Conservation (phyloP, 2,797 vertebrate genomes). For the Artibeus lituratus region DNA sequence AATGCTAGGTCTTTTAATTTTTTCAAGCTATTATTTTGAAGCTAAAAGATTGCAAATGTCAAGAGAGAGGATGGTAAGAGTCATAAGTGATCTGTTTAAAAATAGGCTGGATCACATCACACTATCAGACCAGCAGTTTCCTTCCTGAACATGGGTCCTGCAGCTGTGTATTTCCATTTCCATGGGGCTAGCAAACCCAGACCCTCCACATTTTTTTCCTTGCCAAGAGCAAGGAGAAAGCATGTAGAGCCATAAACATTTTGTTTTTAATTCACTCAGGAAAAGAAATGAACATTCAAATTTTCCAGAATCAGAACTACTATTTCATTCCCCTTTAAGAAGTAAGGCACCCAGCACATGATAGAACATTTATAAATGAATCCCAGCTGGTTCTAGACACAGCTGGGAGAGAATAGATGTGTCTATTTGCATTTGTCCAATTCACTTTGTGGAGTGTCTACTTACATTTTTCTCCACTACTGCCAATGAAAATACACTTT, state of each 20-base stretch:
- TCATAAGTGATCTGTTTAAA: neutral
- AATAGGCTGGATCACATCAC: neutral
- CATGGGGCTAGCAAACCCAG: neutral
- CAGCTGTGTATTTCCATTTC: neutral
- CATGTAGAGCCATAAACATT: neutral
- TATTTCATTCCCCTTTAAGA: neutral
- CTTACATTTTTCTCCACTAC: neutral
- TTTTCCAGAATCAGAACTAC: neutral
- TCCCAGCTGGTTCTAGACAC: neutral
- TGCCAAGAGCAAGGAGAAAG: neutral
- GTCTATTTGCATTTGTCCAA: neutral
- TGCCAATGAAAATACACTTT: neutral
- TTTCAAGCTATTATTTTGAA: neutral
- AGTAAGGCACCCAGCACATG: neutral
- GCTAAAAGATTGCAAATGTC: neutral
- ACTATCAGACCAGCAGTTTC: neutral
- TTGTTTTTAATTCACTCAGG: neutral
- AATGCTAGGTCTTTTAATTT: neutral
- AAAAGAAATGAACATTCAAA: neutral
- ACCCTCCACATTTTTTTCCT: neutral
- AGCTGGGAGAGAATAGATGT: neutral
- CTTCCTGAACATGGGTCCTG: neutral
- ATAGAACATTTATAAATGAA: neutral
- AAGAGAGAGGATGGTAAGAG: neutral
- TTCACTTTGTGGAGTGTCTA: neutral